phyloP scores from a whole-genome alignment of 2,113 vertebrate species.

The Oxyruncus cristatus region DNA sequence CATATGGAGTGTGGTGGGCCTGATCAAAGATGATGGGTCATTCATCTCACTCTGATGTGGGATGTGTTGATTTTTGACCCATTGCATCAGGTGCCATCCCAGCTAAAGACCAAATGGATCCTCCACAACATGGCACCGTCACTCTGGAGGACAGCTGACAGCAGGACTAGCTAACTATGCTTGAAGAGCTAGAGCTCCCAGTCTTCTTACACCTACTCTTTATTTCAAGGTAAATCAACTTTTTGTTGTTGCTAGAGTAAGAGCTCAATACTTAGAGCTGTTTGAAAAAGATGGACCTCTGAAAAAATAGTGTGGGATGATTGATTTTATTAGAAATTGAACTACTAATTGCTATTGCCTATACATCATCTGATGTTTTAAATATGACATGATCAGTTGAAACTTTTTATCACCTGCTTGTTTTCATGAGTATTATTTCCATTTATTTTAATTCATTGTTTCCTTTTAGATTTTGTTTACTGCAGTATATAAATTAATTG shows the following conservation, averaged over 20 bases:
- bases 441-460: not conserved
- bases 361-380: not conserved
- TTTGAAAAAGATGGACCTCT: not conserved
- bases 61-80: not conserved
- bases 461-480: not conserved
- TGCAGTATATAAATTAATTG: not conserved
- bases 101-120: slow-evolving; percentile 19
- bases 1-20: not conserved
- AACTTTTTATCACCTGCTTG: not conserved
- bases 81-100: not conserved
- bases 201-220: slow-evolving; percentile 2
- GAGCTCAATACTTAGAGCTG: not conserved
- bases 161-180: slow-evolving; percentile 13
- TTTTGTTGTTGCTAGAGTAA: not conserved
- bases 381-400: not conserved
- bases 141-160: slow-evolving; percentile 14
- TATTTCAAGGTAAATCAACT: slow-evolving; percentile 35
- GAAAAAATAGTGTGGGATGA: not conserved
- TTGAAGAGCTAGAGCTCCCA: slow-evolving; percentile 21
- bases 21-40: not conserved
- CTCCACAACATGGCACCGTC: not conserved
- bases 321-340: not conserved
- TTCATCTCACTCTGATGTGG: not conserved
- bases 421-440: not conserved
- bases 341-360: not conserved